phyloP scores from a whole-genome alignment of 2,888 invertebrate genomes.

The Dioctria rufipes region DNA sequence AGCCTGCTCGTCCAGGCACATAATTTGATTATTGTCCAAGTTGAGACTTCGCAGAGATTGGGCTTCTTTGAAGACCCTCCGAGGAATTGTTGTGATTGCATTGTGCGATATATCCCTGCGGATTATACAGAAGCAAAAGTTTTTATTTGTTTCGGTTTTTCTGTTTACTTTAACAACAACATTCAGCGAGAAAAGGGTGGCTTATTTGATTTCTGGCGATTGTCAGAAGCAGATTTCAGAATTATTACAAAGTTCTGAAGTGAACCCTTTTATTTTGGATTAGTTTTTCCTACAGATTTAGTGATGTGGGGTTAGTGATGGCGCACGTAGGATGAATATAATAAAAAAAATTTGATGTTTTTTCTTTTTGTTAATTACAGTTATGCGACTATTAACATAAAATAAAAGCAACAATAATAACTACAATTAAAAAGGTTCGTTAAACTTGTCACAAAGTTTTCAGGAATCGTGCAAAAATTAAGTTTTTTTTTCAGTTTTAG shows the following conservation, averaged over 20 bases:
- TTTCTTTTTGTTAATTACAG: slow-evolving; percentile 30
- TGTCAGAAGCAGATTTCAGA: slow-evolving; percentile 15
- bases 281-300: not conserved
- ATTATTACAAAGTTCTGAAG: no score
- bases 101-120: slow-evolving; percentile 94
- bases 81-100: slow-evolving; percentile 87
- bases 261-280: slow-evolving; percentile 8
- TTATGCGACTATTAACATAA: not conserved
- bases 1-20: slow-evolving; percentile 94
- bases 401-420: slow-evolving; percentile 17
- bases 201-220: slow-evolving; percentile 40
- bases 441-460: slow-evolving; percentile 92
- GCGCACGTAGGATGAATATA: slow-evolving; percentile 5
- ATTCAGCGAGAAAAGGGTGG: not conserved
- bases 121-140: slow-evolving; percentile 64
- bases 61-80: slow-evolving; percentile 88
- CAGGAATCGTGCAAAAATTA: slow-evolving; percentile 78
- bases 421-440: slow-evolving; percentile 78
- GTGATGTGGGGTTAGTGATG: not conserved
- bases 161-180: slow-evolving; percentile 22
- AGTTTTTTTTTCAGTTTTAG: slow-evolving; percentile 26
- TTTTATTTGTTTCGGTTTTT: slow-evolving; percentile 42
- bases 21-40: slow-evolving; percentile 94
- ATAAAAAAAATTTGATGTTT: slow-evolving; percentile 23
- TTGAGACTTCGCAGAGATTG: slow-evolving; percentile 89